A percentile compares a stretch with the other conserved stretches of the same genome.
Evolutionary conservation across 2,797 vertebrate species (phyloP).

Genomic region (Labroides dimidiatus): DNA sequence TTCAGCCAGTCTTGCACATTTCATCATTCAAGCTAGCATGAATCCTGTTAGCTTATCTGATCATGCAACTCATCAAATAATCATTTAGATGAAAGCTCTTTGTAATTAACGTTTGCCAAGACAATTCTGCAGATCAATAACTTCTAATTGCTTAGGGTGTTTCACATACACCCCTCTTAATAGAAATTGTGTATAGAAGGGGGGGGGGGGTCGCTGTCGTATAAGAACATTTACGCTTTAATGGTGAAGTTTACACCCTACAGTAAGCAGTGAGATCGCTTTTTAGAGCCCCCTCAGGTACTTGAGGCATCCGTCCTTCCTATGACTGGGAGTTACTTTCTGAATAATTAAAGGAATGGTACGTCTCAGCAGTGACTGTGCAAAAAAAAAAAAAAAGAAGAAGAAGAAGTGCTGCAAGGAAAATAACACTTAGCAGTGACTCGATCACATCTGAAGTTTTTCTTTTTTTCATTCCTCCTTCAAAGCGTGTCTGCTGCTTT

Average conservation of each 20-base stretch:
- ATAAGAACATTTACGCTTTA: background rate
- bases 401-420: conserved; percentile 1
- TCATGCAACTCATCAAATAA: conserved; percentile 49
- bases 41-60: conserved; percentile 40
- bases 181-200: conserved; percentile 33
- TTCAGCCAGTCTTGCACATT: conserved; percentile 43
- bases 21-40: conserved; percentile 57
- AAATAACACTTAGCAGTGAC: conserved; percentile 21
- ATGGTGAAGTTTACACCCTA: background rate
- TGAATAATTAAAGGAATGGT: conserved; percentile 13
- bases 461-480: conserved; percentile 51
- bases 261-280: background rate
- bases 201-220: background rate
- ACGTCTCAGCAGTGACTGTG: conserved; percentile 1
- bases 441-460: conserved; percentile 36
- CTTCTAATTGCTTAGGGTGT: conserved; percentile 54
- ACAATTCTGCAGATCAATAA: conserved; percentile 61
- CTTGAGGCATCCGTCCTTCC: conserved; percentile 1
- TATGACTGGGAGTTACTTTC: conserved; percentile 10
- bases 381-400: too few relatives aligned
- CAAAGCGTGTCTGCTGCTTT: conserved; percentile 43
- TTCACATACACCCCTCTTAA: conserved; percentile 37
- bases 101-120: conserved; percentile 51
- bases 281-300: background rate
- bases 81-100: conserved; percentile 44